Conservation (phyloP, 2,797 vertebrate species). For the Sebastes nivosus region DNA sequence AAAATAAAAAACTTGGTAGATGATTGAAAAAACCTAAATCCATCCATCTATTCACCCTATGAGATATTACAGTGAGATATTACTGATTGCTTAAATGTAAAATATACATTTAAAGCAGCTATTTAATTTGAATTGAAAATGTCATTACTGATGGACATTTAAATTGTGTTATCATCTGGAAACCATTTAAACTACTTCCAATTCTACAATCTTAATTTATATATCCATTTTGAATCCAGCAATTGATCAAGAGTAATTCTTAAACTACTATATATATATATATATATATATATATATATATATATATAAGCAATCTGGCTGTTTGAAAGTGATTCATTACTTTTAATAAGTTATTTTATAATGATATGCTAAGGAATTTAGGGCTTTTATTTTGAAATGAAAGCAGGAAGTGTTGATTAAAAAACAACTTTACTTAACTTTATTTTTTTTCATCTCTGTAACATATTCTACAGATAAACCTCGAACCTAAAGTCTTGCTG, state of each 20-base stretch:
- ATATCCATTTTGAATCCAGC: background rate
- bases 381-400: no score
- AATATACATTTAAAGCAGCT: constrained; percentile 1
- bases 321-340: background rate
- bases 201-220: background rate
- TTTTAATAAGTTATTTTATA: constrained; percentile 6
- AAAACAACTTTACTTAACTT: no score
- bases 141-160: background rate
- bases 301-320: background rate
- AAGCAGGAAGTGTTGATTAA: no score
- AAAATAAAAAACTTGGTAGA: background rate
- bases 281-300: background rate
- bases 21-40: background rate
- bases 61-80: background rate
- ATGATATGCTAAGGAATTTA: background rate
- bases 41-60: background rate
- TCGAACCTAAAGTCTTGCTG: no score
- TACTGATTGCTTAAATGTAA: background rate
- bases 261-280: background rate
- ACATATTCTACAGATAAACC: no score
- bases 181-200: background rate
- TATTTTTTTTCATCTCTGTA: no score
- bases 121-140: background rate
- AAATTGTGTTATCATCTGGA: background rate
- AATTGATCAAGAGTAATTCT: background rate